Evolutionary conservation across 2,113 vertebrate species (phyloP).

Genomic region (Phodopus roborovskii): DNA sequence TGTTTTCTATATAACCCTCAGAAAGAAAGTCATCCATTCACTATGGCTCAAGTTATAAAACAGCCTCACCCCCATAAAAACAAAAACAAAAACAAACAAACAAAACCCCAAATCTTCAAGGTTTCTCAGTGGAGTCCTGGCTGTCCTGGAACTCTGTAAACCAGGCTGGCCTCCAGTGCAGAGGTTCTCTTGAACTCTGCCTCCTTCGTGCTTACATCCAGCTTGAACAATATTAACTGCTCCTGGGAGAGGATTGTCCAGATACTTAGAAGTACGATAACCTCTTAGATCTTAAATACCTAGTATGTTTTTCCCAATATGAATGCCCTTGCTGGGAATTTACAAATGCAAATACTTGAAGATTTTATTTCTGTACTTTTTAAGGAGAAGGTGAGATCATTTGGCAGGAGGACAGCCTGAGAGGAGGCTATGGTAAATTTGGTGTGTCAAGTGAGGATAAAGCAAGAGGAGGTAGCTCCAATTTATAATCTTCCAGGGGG

Average conservation of each 20-base stretch:
- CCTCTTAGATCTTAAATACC: constrained; percentile 15
- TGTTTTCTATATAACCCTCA: not conserved
- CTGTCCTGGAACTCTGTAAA: not conserved
- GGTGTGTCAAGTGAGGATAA: not conserved
- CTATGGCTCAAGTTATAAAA: not conserved
- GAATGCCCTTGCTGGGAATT: not conserved
- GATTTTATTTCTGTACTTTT: not conserved
- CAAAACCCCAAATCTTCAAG: fast-evolving
- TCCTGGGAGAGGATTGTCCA: not conserved
- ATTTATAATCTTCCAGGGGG: not conserved
- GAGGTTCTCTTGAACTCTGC: not conserved
- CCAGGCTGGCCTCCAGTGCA: not conserved
- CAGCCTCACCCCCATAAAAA: not conserved
- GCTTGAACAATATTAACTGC: not conserved
- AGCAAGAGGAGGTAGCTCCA: not conserved
- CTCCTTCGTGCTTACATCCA: not conserved
- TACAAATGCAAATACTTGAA: not conserved
- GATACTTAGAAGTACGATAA: not conserved
- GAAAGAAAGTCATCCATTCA: not conserved
- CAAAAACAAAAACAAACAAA: not conserved
- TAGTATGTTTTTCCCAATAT: constrained; percentile 30
- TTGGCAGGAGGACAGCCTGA: not conserved
- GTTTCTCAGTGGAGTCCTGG: not conserved
- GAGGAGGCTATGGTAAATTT: not conserved
- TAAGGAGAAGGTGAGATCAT: not conserved